Base-by-base conservation (phyloP, 2,888 invertebrate genomes). In the Ormyrus labotus region DNA sequence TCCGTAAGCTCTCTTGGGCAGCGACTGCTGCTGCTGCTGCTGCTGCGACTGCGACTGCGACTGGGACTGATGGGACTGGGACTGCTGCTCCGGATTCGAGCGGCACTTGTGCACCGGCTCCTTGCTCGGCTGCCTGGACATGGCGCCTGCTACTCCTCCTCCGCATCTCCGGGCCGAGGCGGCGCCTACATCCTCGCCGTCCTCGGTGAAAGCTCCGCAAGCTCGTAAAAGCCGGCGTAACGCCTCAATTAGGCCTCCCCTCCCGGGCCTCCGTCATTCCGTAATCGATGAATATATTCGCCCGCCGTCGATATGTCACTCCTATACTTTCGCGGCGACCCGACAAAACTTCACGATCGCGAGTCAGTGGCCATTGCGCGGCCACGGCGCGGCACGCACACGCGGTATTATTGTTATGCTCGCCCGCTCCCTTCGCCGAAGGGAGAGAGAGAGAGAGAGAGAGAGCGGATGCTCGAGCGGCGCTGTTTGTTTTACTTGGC, bases 91-190 rank as follows among this genome's bases (percentile, higher is more conserved):
- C 79, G 94, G 94, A 89, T 94, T 94, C 86, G 94, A 94, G 86
- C 93, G 93, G 88, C 94, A 94, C 91, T 94, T 94, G 86, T 94
- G 94, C 84, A 94, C 94, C 87, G 93, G 91, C 91, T 94, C 94
- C 89, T 94, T 34, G 34, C 34, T 94, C 83, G 82, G 85, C 85
- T 87, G 88, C 84, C 87, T 88, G 84, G 90, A 89, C 90, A 81
- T 81, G 58, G 4, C 10, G 50, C 1, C n/a, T 13, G 11, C 34
- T 34, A 3, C 34, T 34, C 34, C 34, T 34, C 34, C 34, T 34
- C 34, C 34, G 34, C 34, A 34, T 34, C 34, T 34, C 34, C 34
- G 34, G 0, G 34, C 34, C 34, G 34, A 34, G 34, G 34, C 34
- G 34, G 4, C 34, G 34, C 34, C 34, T 34, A 34, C 34, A 34